Conservation (phyloP, 2,888 invertebrate genomes). For the Sminthurinus aureus region DNA sequence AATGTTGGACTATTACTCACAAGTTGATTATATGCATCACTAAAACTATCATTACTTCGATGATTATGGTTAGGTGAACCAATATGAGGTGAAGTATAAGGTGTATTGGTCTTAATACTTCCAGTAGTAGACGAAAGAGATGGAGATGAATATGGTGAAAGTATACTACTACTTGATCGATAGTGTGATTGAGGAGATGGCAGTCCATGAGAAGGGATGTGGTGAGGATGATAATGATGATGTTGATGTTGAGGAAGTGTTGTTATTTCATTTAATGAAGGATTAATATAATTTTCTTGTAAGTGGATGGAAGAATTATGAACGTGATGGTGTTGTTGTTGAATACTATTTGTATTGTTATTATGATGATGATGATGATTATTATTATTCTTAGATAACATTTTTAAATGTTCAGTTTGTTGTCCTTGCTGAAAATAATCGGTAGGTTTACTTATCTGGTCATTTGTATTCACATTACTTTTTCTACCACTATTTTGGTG, state of each 20-base stretch:
- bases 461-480: not conserved
- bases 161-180: not conserved
- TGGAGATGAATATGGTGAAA: not conserved
- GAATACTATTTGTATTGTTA: not conserved
- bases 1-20: not conserved
- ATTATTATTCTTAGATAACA: not conserved
- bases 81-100: not conserved
- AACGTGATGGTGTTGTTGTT: not conserved
- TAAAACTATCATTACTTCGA: not conserved
- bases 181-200: not conserved
- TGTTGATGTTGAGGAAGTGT: not conserved
- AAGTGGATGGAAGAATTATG: not conserved
- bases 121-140: not conserved
- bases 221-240: not conserved
- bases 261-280: not conserved
- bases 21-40: not conserved
- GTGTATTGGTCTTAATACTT: not conserved
- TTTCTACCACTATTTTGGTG: not conserved
- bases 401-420: not conserved
- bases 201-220: not conserved
- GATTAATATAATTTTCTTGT: not conserved
- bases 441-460: not conserved
- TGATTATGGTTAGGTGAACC: not conserved
- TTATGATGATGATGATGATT: too few relatives aligned
- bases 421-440: not conserved